Evolutionary conservation across 1,140 invertebrate species (phyloP).

Genomic region (Diorhabda elongata): DNA sequence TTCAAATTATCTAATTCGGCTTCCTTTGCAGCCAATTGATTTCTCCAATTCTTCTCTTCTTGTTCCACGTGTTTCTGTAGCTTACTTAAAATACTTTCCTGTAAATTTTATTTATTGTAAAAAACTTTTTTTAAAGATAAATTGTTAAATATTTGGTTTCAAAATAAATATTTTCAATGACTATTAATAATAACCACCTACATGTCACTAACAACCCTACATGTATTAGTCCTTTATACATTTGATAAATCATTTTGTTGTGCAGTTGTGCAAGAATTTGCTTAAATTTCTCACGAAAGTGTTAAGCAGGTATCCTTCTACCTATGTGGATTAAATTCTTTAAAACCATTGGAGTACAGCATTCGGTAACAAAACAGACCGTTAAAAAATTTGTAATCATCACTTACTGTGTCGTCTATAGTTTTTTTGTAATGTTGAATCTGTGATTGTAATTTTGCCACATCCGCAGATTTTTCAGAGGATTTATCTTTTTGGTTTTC

Average conservation of each 20-base stretch:
- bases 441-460: conserved; percentile 60
- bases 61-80: conserved; percentile 65
- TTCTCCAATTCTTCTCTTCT: conserved; percentile 66
- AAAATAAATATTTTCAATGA: no score
- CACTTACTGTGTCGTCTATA: conserved; percentile 68
- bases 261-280: no score
- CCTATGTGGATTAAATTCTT: no score
- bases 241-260: no score
- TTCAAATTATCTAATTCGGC: conserved; percentile 57
- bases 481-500: conserved; percentile 11
- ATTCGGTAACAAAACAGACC: no score
- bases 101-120: conserved; percentile 14
- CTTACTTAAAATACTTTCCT: conserved; percentile 67
- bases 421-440: conserved; percentile 69
- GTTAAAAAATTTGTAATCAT: conserved; percentile 5
- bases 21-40: conserved; percentile 58
- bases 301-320: no score
- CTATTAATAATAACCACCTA: no score
- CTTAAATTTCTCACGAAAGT: no score
- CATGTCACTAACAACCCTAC: no score
- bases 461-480: conserved; percentile 15
- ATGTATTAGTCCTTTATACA: no score
- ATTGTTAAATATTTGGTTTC: not conserved
- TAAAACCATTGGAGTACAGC: no score
- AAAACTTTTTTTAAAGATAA: conserved; percentile 18